A percentile compares a stretch with the other conserved stretches of the same genome.
Evolutionary conservation across 2,888 invertebrate genomes (phyloP).

Genomic region (Diploptera punctata): DNA sequence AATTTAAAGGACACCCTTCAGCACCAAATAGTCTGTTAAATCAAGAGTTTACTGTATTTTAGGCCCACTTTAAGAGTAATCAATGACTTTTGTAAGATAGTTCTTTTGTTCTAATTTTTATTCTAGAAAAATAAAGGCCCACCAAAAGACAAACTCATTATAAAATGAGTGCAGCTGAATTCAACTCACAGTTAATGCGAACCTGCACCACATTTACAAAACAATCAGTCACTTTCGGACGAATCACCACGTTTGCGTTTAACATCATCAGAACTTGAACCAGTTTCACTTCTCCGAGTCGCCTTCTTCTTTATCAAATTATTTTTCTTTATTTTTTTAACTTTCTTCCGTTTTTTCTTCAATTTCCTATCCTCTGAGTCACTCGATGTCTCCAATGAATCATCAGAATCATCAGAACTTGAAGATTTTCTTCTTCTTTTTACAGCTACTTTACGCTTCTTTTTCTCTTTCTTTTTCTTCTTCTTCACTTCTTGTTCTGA

Average conservation of each 20-base stretch:
- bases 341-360: neutral
- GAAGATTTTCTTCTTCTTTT: conserved; percentile 11
- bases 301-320: neutral
- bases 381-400: neutral
- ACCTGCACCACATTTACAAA: neutral
- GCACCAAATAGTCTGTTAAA: too few relatives aligned
- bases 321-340: neutral
- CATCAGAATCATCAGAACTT: conserved; percentile 6
- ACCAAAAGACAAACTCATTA: too few relatives aligned
- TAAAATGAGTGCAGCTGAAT: too few relatives aligned
- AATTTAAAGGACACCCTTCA: too few relatives aligned
- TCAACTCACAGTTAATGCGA: neutral
- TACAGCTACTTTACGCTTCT: neutral
- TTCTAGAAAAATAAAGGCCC: too few relatives aligned
- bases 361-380: conserved; percentile 5
- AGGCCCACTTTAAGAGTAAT: too few relatives aligned
- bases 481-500: neutral
- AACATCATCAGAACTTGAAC: neutral
- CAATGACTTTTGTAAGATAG: too few relatives aligned
- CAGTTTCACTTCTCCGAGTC: neutral
- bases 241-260: neutral
- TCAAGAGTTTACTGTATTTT: too few relatives aligned
- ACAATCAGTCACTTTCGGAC: neutral
- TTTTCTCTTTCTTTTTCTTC: neutral
- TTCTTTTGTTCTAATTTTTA: too few relatives aligned